phyloP scores from a whole-genome alignment of 2,797 vertebrate species.

The Odontamblyopus rebecca region DNA sequence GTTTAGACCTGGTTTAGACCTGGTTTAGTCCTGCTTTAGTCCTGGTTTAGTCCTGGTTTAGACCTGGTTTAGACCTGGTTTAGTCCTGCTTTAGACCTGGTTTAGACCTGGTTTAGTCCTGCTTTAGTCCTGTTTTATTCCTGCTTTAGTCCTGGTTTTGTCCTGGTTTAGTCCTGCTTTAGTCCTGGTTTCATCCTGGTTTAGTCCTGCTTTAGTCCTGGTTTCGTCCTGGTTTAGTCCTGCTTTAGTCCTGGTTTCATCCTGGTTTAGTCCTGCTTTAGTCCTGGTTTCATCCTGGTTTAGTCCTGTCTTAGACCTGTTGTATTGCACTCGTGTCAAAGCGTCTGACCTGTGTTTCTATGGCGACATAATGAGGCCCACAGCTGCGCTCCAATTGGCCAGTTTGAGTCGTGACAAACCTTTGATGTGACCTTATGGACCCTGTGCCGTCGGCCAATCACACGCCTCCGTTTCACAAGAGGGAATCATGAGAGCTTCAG shows the following conservation, averaged over 20 bases:
- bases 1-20: neutral
- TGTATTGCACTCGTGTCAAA: neutral
- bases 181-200: neutral
- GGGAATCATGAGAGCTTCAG: too few species aligned
- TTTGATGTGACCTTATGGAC: neutral
- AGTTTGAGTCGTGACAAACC: neutral
- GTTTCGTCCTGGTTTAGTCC: too few species aligned
- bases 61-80: neutral
- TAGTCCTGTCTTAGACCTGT: neutral
- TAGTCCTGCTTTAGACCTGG: neutral
- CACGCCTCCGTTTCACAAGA: too few species aligned
- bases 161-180: conserved; percentile 1
- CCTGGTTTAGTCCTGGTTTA: neutral
- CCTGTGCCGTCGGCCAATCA: neutral
- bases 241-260: too few species aligned
- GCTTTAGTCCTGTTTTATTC: too few species aligned
- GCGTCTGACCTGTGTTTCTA: neutral
- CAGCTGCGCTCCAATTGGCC: neutral
- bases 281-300: too few species aligned
- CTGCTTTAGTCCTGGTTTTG: neutral
- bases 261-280: neutral
- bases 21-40: neutral
- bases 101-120: neutral
- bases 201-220: too few species aligned
- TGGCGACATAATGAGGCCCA: neutral